These are phyloP conservation scores for Holocentrus rufus DNA, from an alignment of 2,797 vertebrate species.

Conservation along the genomic window DNA sequence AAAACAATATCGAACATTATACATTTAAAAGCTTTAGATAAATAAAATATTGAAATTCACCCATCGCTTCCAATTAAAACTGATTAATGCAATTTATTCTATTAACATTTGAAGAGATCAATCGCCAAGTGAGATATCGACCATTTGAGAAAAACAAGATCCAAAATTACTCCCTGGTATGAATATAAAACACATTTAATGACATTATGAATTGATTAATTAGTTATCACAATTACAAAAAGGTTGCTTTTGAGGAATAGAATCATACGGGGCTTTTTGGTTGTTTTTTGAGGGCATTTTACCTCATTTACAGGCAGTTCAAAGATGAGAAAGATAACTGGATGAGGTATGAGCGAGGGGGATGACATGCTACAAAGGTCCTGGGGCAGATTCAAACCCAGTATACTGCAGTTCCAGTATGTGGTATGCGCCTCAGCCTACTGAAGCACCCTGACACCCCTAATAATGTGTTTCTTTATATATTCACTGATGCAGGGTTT, in stretches of 20 bases:
- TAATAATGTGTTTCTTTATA: neutral
- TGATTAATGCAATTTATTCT: neutral
- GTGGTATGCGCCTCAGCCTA: neutral
- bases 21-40: no score
- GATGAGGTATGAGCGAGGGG: no score
- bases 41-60: neutral
- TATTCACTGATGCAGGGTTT: slow-evolving; percentile 16
- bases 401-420: neutral
- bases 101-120: neutral
- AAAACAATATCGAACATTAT: neutral
- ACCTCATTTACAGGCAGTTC: no score
- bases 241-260: neutral
- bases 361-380: no score
- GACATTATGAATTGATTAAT: neutral
- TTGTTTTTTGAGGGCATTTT: no score
- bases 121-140: neutral
- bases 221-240: neutral
- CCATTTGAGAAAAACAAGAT: neutral
- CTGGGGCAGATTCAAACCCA: neutral
- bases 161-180: neutral
- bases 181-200: no score
- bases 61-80: neutral
- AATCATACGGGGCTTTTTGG: neutral
- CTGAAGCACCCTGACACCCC: neutral
- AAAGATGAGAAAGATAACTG: no score